Conservation (phyloP, 2,797 vertebrate species). For the Pogoniulus pusillus region DNA sequence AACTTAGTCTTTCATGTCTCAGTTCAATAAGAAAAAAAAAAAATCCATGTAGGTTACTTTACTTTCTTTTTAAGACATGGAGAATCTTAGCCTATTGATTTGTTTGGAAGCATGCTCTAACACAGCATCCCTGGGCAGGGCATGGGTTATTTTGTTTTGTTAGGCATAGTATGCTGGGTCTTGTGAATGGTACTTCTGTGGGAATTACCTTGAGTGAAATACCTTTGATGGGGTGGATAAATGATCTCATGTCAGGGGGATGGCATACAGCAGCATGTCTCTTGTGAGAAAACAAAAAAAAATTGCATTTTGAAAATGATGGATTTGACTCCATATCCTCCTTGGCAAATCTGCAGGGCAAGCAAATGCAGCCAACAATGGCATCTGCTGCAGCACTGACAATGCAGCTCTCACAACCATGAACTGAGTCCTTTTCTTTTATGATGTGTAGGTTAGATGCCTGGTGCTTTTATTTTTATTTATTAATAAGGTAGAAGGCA, state of each 20-base stretch:
- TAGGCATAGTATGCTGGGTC: not conserved
- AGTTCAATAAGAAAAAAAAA: not conserved
- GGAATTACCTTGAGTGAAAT: not conserved
- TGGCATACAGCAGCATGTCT: not conserved
- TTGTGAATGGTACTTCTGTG: not conserved
- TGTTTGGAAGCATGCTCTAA: not conserved
- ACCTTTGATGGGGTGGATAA: not conserved
- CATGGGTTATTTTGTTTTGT: not conserved
- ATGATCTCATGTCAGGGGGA: not conserved
- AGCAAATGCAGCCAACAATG: not conserved
- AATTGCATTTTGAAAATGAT: not conserved
- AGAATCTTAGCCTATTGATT: not conserved
- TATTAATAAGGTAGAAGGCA: not conserved
- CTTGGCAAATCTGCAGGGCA: not conserved
- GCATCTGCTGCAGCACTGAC: not conserved
- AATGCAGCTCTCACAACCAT: accelerated
- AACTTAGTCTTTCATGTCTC: not conserved
- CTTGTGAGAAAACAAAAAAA: not conserved
- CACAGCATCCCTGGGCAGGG: not conserved
- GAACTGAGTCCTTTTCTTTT: not conserved
- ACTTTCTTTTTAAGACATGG: not conserved
- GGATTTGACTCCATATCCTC: not conserved
- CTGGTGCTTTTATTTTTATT: not conserved
- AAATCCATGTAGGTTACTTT: not conserved
- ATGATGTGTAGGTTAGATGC: not conserved